A percentile compares a stretch with the other conserved stretches of the same genome.
Evolutionary conservation across 2,888 invertebrate species (phyloP).

Genomic region (Metopia argyrocephala): DNA sequence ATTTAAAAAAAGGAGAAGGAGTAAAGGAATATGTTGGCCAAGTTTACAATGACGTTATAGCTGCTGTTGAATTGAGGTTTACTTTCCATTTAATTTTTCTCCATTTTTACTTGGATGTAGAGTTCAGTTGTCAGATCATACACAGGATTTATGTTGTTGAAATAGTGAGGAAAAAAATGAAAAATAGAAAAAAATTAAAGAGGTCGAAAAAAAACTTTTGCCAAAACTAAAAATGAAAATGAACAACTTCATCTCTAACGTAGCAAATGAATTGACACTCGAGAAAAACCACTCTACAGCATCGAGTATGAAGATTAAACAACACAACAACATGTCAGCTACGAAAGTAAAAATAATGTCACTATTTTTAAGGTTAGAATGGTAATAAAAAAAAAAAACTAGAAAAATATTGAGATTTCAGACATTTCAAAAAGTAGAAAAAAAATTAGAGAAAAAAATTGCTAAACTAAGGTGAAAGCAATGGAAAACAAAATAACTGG

Average conservation of each 20-base stretch:
- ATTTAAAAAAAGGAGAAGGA: neutral
- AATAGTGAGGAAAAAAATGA: neutral
- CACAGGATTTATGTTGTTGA: constrained; percentile 58
- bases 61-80: neutral
- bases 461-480: neutral
- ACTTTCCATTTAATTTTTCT: neutral
- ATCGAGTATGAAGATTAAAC: constrained; percentile 1
- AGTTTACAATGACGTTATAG: constrained; percentile 18
- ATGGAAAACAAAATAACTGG: constrained; percentile 1
- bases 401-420: neutral
- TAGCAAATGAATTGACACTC: constrained; percentile 32
- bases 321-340: constrained; percentile 22
- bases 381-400: neutral
- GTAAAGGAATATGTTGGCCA: constrained; percentile 25
- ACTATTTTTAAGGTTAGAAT: constrained; percentile 28
- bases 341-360: constrained; percentile 56
- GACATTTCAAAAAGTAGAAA: neutral
- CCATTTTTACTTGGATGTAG: constrained; percentile 28
- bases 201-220: neutral
- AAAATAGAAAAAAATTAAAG: neutral
- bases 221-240: constrained; percentile 23
- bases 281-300: neutral
- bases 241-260: constrained; percentile 33
- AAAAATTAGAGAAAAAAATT: constrained; percentile 8
- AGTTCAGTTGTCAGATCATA: constrained; percentile 51